Evolutionary conservation across 2,888 invertebrate species (phyloP).

Genomic region (Crossocerus cetratus): DNA sequence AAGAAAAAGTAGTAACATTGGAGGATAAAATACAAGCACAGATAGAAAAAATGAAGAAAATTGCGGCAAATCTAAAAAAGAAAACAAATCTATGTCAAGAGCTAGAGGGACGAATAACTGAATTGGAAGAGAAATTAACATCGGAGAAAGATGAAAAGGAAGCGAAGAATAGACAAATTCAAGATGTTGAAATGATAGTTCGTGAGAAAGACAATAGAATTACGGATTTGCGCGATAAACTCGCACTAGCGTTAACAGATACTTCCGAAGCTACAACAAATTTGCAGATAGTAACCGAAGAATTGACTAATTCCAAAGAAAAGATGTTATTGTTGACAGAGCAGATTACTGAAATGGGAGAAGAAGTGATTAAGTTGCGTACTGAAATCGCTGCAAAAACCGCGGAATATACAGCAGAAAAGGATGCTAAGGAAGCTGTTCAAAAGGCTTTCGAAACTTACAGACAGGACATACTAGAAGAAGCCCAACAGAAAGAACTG

Average conservation of each 20-base stretch:
- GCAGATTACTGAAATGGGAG: conserved; percentile 54
- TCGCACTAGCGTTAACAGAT: conserved; percentile 45
- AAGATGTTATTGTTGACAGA: conserved; percentile 47
- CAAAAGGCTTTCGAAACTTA: conserved; percentile 50
- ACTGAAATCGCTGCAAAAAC: conserved; percentile 18
- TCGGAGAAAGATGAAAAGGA: conserved; percentile 70
- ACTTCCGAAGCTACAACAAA: conserved; percentile 33
- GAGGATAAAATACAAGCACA: conserved; percentile 84
- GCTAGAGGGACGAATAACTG: conserved; percentile 78
- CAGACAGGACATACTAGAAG: conserved; percentile 24
- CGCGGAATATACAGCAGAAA: conserved; percentile 35
- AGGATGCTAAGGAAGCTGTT: conserved; percentile 38
- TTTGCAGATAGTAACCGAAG: conserved; percentile 43
- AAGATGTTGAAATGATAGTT: conserved; percentile 54
- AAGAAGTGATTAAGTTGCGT: conserved; percentile 53
- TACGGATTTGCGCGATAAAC: conserved; percentile 59
- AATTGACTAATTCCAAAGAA: conserved; percentile 50
- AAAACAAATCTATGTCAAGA: conserved; percentile 83
- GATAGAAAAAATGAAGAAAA: conserved; percentile 87
- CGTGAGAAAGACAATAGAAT: conserved; percentile 66
- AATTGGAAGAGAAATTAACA: conserved; percentile 63
- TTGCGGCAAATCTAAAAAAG: conserved; percentile 87
- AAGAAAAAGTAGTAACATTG: conserved; percentile 75
- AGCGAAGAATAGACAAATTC: conserved; percentile 61
- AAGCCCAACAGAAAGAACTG: conserved; percentile 58